These are phyloP conservation scores for Acanthis flammea DNA, from an alignment of 2,797 vertebrate genomes.

Conservation along the genomic window DNA sequence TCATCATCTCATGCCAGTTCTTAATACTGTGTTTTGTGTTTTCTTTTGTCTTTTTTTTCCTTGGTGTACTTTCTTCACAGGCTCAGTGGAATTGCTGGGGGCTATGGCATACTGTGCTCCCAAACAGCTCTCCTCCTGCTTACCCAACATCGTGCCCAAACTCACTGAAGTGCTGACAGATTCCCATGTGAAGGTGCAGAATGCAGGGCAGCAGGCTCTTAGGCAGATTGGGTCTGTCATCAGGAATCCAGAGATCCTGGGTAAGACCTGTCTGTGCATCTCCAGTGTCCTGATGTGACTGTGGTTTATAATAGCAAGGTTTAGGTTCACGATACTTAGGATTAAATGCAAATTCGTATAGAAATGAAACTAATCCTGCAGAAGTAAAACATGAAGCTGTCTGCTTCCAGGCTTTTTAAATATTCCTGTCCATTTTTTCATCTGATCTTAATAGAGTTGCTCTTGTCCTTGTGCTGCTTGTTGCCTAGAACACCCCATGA, in stretches of 20 bases:
- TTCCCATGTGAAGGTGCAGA: constrained; percentile 98
- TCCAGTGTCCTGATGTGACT: neutral
- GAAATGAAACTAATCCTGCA: neutral
- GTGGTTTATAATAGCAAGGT: neutral
- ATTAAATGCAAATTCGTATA: neutral
- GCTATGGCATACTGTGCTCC: constrained; percentile 98
- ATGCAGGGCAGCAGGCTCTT: constrained; percentile 95
- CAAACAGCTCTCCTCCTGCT: constrained; percentile 95
- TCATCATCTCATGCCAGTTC: neutral
- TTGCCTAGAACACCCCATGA: neutral
- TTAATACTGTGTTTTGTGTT: neutral
- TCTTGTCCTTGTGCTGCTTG: neutral
- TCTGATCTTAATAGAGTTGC: neutral
- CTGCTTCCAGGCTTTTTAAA: neutral
- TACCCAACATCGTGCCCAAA: constrained; percentile 97
- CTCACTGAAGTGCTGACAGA: constrained; percentile 97
- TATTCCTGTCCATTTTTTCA: neutral
- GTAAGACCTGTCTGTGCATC: constrained; percentile 67
- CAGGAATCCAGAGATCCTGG: constrained; percentile 96
- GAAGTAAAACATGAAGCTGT: neutral
- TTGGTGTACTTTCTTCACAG: constrained; percentile 62
- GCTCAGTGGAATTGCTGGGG: constrained; percentile 94
- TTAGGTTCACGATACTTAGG: neutral
- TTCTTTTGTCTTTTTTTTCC: neutral
- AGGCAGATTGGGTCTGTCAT: constrained; percentile 97